Base-by-base conservation (phyloP, 1,140 invertebrate species). In the Meloidogyne hapla region DNA sequence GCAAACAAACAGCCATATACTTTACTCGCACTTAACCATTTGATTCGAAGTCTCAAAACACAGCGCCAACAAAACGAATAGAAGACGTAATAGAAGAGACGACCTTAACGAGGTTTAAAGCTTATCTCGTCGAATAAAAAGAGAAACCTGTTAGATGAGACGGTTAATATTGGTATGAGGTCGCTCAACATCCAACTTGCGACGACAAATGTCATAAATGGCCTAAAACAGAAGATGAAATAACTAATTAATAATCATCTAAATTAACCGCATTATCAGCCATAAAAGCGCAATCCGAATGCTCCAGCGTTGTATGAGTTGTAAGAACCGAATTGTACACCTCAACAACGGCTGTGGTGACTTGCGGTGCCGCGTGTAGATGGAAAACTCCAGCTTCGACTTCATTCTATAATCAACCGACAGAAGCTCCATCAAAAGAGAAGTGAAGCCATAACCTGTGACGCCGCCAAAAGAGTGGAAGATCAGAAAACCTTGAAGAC, bases 181-280 rank as follows among this genome's bases (percentile, higher is more conserved):
- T n/a, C n/a, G n/a, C n/a, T n/a, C n/a, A n/a, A n/a, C n/a, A n/a
- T n/a, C n/a, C n/a, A n/a, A n/a, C n/a, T n/a, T n/a, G n/a, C n/a
- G n/a, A n/a, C n/a, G n/a, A n/a, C n/a, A n/a, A n/a, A n/a, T n/a
- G n/a, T n/a, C n/a, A n/a, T n/a, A n/a, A n/a, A n/a, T n/a, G n/a
- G n/a, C n/a, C n/a, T n/a, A n/a, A n/a, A n/a, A n/a, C n/a, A 10
- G 42, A 8, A 45, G 23, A 26, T 25, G 12, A 69, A 71, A 21
- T 38, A 33, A 48, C 23, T 21, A 13, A 56, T 71, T 6, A 38
- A 28, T 33, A 71, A 45, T 38, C 42, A 38, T 33, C n/a, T n/a
- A n/a, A n/a, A n/a, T n/a, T 75, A 62, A 93, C 93, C 87, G 94
- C 93, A 82, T 94, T 94, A 82, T 94, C 93, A 78, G 94, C 91